These are phyloP conservation scores for Tamandua tetradactyla DNA, from an alignment of 2,797 vertebrate species.

Conservation along the genomic window DNA sequence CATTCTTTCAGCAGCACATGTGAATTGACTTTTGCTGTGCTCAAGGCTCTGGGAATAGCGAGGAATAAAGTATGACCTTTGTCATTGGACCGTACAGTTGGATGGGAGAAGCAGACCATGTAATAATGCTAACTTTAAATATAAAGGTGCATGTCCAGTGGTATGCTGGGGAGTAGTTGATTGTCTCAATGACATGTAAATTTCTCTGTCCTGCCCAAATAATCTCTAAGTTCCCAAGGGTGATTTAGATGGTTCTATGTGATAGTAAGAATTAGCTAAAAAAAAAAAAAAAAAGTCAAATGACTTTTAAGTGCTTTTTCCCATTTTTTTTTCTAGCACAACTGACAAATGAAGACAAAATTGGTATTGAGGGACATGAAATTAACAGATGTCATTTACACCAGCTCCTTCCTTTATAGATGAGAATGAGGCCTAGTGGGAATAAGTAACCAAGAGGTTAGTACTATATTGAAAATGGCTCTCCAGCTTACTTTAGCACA, in stretches of 20 bases:
- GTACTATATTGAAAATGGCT: neutral
- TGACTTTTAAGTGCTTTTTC: slow-evolving; percentile 37
- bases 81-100: neutral
- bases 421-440: neutral
- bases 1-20: fast-evolving
- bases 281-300: neutral
- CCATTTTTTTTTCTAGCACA: neutral
- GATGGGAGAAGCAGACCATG: neutral
- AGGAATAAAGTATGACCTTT: neutral
- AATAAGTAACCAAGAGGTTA: neutral
- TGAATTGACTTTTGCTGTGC: neutral
- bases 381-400: neutral
- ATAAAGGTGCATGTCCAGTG: fast-evolving
- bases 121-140: fast-evolving
- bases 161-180: fast-evolving
- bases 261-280: slow-evolving; percentile 1
- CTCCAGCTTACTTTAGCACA: neutral
- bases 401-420: neutral
- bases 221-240: neutral
- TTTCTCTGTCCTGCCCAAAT: neutral
- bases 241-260: neutral
- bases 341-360: neutral
- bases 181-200: neutral
- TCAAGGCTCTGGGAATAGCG: no score
- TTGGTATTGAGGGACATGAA: neutral